Evolutionary conservation across 2,113 vertebrate genomes (phyloP).

Genomic region (Acrocephalus arundinaceus): DNA sequence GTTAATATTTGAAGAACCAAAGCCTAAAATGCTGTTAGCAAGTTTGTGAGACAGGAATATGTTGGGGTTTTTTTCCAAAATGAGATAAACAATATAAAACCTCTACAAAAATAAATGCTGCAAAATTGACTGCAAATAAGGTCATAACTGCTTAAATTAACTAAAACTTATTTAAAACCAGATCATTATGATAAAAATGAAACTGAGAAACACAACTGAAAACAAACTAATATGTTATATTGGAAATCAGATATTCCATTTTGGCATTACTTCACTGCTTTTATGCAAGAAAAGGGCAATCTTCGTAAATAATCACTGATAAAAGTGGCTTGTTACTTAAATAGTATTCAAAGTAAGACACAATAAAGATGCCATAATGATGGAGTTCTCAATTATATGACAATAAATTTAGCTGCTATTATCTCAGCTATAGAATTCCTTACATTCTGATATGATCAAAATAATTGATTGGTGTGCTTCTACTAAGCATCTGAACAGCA

Average conservation of each 20-base stretch:
- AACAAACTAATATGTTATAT: not conserved
- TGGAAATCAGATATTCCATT: not conserved
- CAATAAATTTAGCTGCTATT: conserved; percentile 47
- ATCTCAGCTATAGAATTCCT: conserved; percentile 50
- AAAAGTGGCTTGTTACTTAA: conserved; percentile 6
- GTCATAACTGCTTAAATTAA: not conserved
- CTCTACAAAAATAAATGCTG: not conserved
- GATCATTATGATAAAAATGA: not conserved
- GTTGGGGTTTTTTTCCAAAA: not conserved
- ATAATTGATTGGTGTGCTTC: conserved; percentile 45
- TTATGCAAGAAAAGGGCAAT: not conserved
- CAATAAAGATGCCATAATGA: conserved; percentile 54
- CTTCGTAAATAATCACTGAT: conserved; percentile 34
- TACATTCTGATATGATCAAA: conserved; percentile 57
- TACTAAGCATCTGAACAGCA: conserved; percentile 10
- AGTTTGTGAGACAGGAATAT: not conserved
- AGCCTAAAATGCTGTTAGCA: not conserved
- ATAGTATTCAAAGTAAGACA: conserved; percentile 35
- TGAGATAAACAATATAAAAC: not conserved
- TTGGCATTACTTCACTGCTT: not conserved
- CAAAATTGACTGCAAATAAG: not conserved
- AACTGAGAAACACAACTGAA: not conserved
- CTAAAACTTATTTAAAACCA: not conserved
- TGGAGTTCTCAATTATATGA: conserved; percentile 52
- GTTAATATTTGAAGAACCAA: not conserved